phyloP scores from a whole-genome alignment of 1,140 invertebrate species.

The Drosophila prosaltans region DNA sequence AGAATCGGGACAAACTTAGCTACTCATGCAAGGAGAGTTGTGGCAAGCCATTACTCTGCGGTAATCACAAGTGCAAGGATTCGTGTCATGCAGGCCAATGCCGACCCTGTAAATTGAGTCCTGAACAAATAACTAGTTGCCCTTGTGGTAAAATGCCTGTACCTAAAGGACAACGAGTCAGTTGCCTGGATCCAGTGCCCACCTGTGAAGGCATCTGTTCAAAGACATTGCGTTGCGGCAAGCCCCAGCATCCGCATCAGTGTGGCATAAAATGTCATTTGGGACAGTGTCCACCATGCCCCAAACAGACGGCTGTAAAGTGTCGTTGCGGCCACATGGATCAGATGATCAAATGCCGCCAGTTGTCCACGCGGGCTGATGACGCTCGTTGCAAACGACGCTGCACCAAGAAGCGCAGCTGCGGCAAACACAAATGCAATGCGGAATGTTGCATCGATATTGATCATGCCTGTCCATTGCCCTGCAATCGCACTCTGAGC shows the following conservation, averaged over 20 bases:
- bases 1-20: constrained; percentile 76
- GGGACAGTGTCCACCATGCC: constrained; percentile 92
- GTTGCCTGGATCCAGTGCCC: constrained; percentile 94
- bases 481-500: constrained; percentile 91
- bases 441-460: constrained; percentile 93
- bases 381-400: constrained; percentile 93
- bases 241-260: constrained; percentile 87
- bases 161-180: constrained; percentile 84
- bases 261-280: constrained; percentile 89
- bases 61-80: constrained; percentile 89
- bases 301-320: constrained; percentile 89
- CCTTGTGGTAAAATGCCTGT: constrained; percentile 91
- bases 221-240: constrained; percentile 92
- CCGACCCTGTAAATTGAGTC: constrained; percentile 86
- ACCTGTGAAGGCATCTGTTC: constrained; percentile 92
- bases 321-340: constrained; percentile 96
- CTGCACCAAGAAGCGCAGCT: constrained; percentile 92
- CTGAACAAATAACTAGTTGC: constrained; percentile 89
- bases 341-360: constrained; percentile 91
- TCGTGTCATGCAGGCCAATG: constrained; percentile 89
- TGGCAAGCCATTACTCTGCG: constrained; percentile 88
- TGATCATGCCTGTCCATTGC: constrained; percentile 92
- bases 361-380: constrained; percentile 88
- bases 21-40: constrained; percentile 89
- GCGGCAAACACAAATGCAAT: constrained; percentile 95